Evolutionary conservation across 2,797 vertebrate species (phyloP).

Genomic region (Ptychobarbus kaznakovi): DNA sequence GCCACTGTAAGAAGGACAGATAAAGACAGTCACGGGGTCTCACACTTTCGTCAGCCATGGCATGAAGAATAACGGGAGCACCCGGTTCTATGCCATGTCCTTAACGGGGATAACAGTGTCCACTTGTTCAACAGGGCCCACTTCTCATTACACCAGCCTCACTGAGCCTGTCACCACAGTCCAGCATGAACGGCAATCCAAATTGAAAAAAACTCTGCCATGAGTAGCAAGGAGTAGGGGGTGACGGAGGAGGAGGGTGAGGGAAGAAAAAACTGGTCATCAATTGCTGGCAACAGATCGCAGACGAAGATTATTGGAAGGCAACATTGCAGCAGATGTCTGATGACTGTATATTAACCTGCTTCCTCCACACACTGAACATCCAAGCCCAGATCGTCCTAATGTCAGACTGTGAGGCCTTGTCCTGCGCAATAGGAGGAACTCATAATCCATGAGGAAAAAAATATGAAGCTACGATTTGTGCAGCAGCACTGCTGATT

Average conservation of each 20-base stretch:
- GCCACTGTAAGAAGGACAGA: slow-evolving; percentile 33
- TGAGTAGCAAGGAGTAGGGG: slow-evolving; percentile 57
- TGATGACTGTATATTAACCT: slow-evolving; percentile 88
- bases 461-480: slow-evolving; percentile 67
- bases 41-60: slow-evolving; percentile 43
- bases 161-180: slow-evolving; percentile 68
- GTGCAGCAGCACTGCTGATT: slow-evolving; percentile 76
- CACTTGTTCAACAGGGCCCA: slow-evolving; percentile 71
- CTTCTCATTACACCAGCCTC: slow-evolving; percentile 70
- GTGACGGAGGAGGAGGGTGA: slow-evolving; percentile 21
- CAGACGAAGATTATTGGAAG: slow-evolving; percentile 83
- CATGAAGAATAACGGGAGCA: slow-evolving; percentile 40
- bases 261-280: slow-evolving; percentile 78
- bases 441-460: slow-evolving; percentile 78
- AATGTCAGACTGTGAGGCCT: slow-evolving; percentile 82
- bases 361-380: slow-evolving; percentile 74
- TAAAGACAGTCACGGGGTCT: slow-evolving; percentile 28
- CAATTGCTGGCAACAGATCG: slow-evolving; percentile 83
- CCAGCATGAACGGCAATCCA: slow-evolving; percentile 71
- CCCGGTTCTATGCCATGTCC: slow-evolving; percentile 65
- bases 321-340: slow-evolving; percentile 84
- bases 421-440: slow-evolving; percentile 82
- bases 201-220: slow-evolving; percentile 73
- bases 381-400: slow-evolving; percentile 73
- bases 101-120: slow-evolving; percentile 69